Evolutionary conservation across 2,113 vertebrate genomes (phyloP).

Genomic region (Nicator chloris): DNA sequence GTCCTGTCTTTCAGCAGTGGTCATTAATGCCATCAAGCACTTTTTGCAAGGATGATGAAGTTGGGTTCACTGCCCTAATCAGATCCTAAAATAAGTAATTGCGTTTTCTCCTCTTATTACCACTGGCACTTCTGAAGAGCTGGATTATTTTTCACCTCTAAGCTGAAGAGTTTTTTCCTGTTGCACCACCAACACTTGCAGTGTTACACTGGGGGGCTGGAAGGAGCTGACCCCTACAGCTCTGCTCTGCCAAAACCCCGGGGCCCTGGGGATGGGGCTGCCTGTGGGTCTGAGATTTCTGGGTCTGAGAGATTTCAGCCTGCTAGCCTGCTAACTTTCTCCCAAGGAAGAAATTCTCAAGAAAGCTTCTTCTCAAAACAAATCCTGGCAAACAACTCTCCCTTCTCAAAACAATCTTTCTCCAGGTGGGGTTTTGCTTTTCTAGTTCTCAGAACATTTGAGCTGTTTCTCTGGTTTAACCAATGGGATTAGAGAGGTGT

Average conservation of each 20-base stretch:
- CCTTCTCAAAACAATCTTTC: too few relatives aligned
- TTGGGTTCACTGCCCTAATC: background rate
- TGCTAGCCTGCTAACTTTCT: too few relatives aligned
- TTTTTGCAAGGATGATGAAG: background rate
- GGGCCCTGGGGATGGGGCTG: background rate
- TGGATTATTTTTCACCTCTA: background rate
- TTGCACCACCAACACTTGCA: background rate
- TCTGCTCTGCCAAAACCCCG: background rate
- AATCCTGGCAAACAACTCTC: too few relatives aligned
- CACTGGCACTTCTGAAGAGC: background rate
- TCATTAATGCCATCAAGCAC: background rate
- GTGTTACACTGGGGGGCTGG: background rate
- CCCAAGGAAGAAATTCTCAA: too few relatives aligned
- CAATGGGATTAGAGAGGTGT: too few relatives aligned
- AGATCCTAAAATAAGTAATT: background rate
- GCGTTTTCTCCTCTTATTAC: background rate
- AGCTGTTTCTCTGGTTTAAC: too few relatives aligned
- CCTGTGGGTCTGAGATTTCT: too few relatives aligned
- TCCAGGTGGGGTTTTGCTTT: too few relatives aligned
- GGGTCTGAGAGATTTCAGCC: too few relatives aligned
- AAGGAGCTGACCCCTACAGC: background rate
- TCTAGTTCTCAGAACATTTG: too few relatives aligned
- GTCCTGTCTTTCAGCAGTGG: background rate
- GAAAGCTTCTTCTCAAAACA: too few relatives aligned
- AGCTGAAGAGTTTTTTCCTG: background rate